Evolutionary conservation across 2,888 invertebrate species (phyloP), one percentile per base, ranked within the genome.

Genomic region (Tethea ocularis): DNA sequence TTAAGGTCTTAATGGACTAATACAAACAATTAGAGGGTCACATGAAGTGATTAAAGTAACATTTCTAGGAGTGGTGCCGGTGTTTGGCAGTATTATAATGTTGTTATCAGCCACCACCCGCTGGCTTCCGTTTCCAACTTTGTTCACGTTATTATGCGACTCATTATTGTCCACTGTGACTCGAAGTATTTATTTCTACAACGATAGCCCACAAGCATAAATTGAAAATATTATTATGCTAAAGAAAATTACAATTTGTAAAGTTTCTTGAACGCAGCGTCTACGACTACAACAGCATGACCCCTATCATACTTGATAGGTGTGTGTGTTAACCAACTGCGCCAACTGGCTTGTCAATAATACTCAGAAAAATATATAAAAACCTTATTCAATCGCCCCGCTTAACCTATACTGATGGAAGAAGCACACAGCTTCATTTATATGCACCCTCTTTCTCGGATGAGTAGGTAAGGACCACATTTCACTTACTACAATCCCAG

Each of bases 41-140:
- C 86, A 83, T 87, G 83, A 90, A 91, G 90, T 87, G 78, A 91
- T 91, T 89, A 91, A 91, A 91, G 88, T 89, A 80, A 85, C 89
- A 89, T 91, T 90, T 90, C 80, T 80, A 79, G 80, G 80, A 82
- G 76, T 78, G 78, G 83, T 78, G 80, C 78, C 77, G 73, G 76
- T 68, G 69, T 78, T 83, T 69, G 64, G 67, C 87, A 82, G 84
- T 83, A 89, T 91, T 89, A 90, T 89, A 83, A 86, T 82, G 83
- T 77, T 86, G 84, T 89, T 90, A 89, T 84, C 83, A 84, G 84
- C 83, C 82, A 82, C 78, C 74, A 72, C 76, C 73, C 68, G 74
- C 64, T 62, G 63, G 26, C 41, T 46, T 23, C 13, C 36, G 29
- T 8, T 56, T 24, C 2, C 46, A 46, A 46, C 46, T 46, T 46